phyloP scores from a whole-genome alignment of 2,113 vertebrate genomes.

The Zingel zingel region DNA sequence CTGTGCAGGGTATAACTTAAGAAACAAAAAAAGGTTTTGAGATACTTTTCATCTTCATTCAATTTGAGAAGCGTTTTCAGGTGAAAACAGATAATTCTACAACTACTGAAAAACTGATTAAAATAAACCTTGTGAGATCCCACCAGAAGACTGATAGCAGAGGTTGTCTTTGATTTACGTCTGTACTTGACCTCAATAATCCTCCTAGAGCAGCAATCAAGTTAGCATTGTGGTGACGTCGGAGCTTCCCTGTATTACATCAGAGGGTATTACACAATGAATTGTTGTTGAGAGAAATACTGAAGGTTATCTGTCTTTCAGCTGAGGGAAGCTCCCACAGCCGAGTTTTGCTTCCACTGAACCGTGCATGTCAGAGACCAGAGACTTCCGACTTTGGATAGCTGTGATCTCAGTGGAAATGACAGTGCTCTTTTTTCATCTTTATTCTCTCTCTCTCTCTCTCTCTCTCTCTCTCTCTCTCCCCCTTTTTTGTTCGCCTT shows the following conservation, averaged over 20 bases:
- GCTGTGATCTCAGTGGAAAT: conserved; percentile 54
- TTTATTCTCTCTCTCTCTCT: conserved; percentile 4
- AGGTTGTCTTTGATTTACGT: conserved; percentile 52
- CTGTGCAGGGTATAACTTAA: neutral
- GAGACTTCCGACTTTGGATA: conserved; percentile 12
- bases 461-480: conserved; percentile 16
- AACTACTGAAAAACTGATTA: neutral
- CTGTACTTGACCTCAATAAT: conserved; percentile 69
- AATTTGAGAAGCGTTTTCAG: neutral
- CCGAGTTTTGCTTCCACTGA: conserved; percentile 22
- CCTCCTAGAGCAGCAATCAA: conserved; percentile 76
- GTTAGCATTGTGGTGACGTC: conserved; percentile 65
- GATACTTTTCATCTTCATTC: neutral
- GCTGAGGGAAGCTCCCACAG: conserved; percentile 54
- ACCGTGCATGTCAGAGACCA: neutral
- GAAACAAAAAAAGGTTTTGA: neutral
- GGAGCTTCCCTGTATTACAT: conserved; percentile 68
- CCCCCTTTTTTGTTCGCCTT: conserved; percentile 41
- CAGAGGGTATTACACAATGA: conserved; percentile 69
- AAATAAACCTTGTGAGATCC: neutral
- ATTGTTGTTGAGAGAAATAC: conserved; percentile 37
- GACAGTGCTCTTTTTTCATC: conserved; percentile 28
- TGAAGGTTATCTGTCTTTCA: conserved; percentile 56
- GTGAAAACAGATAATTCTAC: neutral
- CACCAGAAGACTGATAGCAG: conserved; percentile 17